Conservation (phyloP, 2,797 vertebrate species). For the Siniperca obscura region DNA sequence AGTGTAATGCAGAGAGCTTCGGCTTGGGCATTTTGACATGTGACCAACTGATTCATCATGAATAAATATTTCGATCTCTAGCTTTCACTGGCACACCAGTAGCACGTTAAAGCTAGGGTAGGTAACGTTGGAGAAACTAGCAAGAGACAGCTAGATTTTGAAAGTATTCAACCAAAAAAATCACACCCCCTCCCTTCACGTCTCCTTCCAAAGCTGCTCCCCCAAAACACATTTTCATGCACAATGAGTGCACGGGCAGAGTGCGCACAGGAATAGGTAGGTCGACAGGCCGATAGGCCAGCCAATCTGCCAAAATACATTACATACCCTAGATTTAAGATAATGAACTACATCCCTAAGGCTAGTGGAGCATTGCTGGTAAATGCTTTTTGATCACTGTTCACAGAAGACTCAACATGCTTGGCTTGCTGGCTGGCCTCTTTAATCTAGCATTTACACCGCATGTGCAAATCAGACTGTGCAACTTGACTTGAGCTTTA, state of each 20-base stretch:
- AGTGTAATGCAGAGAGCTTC: constrained; percentile 28
- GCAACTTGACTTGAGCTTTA: constrained; percentile 14
- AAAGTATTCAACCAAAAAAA: too few species aligned
- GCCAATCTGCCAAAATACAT: too few species aligned
- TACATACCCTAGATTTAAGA: too few species aligned
- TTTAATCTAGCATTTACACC: neutral
- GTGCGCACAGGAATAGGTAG: too few species aligned
- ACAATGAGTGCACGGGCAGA: too few species aligned
- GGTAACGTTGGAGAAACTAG: too few species aligned
- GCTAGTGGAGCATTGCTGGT: constrained; percentile 6
- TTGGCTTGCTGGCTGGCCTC: constrained; percentile 36
- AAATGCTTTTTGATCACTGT: constrained; percentile 5
- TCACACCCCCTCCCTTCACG: too few species aligned
- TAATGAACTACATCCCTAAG: neutral
- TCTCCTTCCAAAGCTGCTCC: too few species aligned
- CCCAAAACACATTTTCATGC: too few species aligned
- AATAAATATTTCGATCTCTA: neutral
- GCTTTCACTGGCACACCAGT: neutral
- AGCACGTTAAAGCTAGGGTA: too few species aligned
- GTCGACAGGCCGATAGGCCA: too few species aligned
- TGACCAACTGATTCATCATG: constrained; percentile 2
- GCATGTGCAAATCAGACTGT: neutral
- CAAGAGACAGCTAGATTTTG: too few species aligned
- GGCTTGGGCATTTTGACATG: constrained; percentile 3
- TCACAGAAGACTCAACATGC: constrained; percentile 9